A percentile compares a stretch with the other conserved stretches of the same genome.
Evolutionary conservation across 1,140 invertebrate species (phyloP).

Genomic region (Gerris buenoi): DNA sequence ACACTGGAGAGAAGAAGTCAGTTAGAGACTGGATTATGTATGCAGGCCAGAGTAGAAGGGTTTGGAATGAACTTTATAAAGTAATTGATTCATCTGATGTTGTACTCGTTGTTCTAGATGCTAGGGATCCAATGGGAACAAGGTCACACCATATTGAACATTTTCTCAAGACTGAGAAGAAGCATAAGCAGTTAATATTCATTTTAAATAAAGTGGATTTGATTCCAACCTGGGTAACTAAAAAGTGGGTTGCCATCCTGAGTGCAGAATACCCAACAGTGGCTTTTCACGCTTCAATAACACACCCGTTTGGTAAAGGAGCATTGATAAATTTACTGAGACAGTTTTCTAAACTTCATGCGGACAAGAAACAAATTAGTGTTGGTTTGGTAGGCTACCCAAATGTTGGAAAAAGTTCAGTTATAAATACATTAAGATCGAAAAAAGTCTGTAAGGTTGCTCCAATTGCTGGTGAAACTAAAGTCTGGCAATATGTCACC

Average conservation of each 20-base stretch:
- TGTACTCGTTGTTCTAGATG: slow-evolving; percentile 64
- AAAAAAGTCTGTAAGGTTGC: slow-evolving; percentile 98
- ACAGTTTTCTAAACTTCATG: slow-evolving; percentile 90
- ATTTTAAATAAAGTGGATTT: slow-evolving; percentile 91
- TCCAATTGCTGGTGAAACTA: slow-evolving; percentile 97
- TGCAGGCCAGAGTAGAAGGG: slow-evolving; percentile 88
- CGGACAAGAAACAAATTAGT: slow-evolving; percentile 95
- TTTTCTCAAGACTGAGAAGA: slow-evolving; percentile 65
- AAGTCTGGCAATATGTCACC: slow-evolving; percentile 99
- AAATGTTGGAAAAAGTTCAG: slow-evolving; percentile 96
- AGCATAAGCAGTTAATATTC: slow-evolving; percentile 88
- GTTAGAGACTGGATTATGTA: slow-evolving; percentile 73
- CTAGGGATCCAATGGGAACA: slow-evolving; percentile 88
- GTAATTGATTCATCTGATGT: slow-evolving; percentile 98
- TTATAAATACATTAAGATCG: slow-evolving; percentile 88
- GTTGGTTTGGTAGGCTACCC: slow-evolving; percentile 99
- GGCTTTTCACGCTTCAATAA: slow-evolving; percentile 94
- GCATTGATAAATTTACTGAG: slow-evolving; percentile 89
- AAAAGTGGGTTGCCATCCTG: slow-evolving; percentile 84
- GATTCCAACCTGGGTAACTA: slow-evolving; percentile 93
- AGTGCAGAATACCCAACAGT: slow-evolving; percentile 92
- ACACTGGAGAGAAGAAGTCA: slow-evolving; percentile 54
- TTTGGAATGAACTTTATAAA: slow-evolving; percentile 99
- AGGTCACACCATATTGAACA: slow-evolving; percentile 79
- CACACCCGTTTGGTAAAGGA: slow-evolving; percentile 94